Evolutionary conservation across 2,797 vertebrate genomes (phyloP), one percentile per base, ranked within the genome.

Genomic region (Mus spretus): DNA sequence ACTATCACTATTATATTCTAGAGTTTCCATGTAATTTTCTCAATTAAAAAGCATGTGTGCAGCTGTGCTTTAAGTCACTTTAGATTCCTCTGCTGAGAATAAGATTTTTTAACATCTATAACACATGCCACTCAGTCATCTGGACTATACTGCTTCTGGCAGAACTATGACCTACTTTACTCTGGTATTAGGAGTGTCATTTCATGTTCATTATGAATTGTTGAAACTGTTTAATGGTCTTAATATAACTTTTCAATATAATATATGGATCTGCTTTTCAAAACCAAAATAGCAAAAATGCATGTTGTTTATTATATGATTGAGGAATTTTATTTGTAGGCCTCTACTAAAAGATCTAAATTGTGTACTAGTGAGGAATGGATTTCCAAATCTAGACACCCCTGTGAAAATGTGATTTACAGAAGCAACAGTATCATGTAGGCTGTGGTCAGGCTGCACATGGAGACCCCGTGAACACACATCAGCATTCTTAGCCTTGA

Each of bases 201-300:
- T 92, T 53, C 31, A 59, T 8, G 11, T 93, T 61, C 28, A 1
- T 63, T 93, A 50, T 17, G 40, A 86, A n/a, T 96, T 97, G 93
- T 15, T 88, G 67, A 59, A 95, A 81, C 20, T 2, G 6, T 14
- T 50, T 34, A 93, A 6, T 65, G n/a, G 34, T 67, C 34, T 26
- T 91, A 55, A n/a, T 88, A 72, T 22, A 37, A 24, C 17, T 81
- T 94, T 96, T 61, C 87, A 93, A 93, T 92, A 59, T 6, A 87
- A 75, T n/a, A 53, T 22, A 24, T 77, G n/a, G 28, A 19, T 31
- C 1, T 20, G 31, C 40, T 92, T 89, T 93, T 61, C 53, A 55
- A 3, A 95, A 74, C 44, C 24, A 70, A 61, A 70, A 61, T 63
- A 83, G 65, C 26, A 92, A 90, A 92, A 57, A 87, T 47, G 3